These are phyloP conservation scores for Apamea monoglypha DNA, from an alignment of 2,888 invertebrate species.

Conservation along the genomic window DNA sequence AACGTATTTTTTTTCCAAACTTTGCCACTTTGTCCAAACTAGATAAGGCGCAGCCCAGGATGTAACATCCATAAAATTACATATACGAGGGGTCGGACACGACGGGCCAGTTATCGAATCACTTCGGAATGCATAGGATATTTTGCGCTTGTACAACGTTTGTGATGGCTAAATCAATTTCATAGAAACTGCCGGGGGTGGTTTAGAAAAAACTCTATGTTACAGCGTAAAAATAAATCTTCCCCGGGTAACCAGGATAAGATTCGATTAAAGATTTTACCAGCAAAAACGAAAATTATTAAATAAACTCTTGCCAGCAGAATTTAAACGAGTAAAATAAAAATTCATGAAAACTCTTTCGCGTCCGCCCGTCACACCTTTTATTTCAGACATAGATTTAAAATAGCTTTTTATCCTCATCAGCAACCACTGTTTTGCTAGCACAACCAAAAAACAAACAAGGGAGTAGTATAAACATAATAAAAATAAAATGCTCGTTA, in stretches of 20 bases:
- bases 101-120: slow-evolving; percentile 82
- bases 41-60: slow-evolving; percentile 72
- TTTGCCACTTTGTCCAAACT: slow-evolving; percentile 77
- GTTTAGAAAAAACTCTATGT: slow-evolving; percentile 6
- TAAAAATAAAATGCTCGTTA: slow-evolving; percentile 48
- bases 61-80: slow-evolving; percentile 83
- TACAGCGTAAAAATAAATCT: not conserved
- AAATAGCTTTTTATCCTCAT: slow-evolving; percentile 39
- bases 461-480: slow-evolving; percentile 28
- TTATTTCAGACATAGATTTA: slow-evolving; percentile 38
- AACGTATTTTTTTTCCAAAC: slow-evolving; percentile 66
- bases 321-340: slow-evolving; percentile 27
- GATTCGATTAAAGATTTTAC: not conserved
- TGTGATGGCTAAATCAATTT: slow-evolving; percentile 74
- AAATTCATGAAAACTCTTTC: slow-evolving; percentile 20
- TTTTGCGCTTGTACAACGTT: slow-evolving; percentile 77
- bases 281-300: not conserved
- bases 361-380: slow-evolving; percentile 4
- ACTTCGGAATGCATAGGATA: slow-evolving; percentile 85
- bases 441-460: slow-evolving; percentile 30
- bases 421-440: slow-evolving; percentile 30
- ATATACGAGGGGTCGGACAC: slow-evolving; percentile 70
- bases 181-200: slow-evolving; percentile 55
- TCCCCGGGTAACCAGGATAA: not conserved
- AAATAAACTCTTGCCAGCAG: not conserved